A percentile compares a stretch with the other conserved stretches of the same genome.
These are phyloP conservation scores for Chinchilla lanigera DNA, from an alignment of 2,113 vertebrate species.

Conservation along the genomic window DNA sequence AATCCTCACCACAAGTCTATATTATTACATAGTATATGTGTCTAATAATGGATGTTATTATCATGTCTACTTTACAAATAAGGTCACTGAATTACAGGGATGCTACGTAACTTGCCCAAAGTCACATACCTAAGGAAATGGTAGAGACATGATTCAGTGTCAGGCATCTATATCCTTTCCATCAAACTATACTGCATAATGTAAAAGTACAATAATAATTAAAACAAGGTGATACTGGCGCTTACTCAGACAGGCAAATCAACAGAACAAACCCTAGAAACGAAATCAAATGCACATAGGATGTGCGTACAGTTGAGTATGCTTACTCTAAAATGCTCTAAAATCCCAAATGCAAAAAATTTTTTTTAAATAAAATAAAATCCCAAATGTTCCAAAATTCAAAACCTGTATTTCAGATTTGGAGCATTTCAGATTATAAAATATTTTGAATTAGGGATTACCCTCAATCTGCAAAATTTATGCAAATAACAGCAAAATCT, in stretches of 20 bases:
- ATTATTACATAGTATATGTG: background rate
- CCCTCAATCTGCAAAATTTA: background rate
- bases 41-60: background rate
- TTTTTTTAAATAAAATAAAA: too few species aligned
- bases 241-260: slow-evolving; percentile 24
- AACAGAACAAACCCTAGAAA: slow-evolving; percentile 35
- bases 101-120: slow-evolving; percentile 1
- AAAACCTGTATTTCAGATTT: background rate
- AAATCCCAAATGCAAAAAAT: background rate
- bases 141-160: background rate
- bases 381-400: background rate
- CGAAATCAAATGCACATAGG: background rate
- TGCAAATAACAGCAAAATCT: background rate
- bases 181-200: background rate
- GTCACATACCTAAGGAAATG: background rate
- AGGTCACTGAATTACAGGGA: background rate
- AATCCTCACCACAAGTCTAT: background rate
- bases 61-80: slow-evolving; percentile 18
- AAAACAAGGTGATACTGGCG: background rate
- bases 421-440: background rate
- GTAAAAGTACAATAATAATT: slow-evolving; percentile 14
- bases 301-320: background rate
- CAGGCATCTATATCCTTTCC: background rate
- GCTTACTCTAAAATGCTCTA: background rate
- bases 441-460: background rate